Evolutionary conservation across 2,113 vertebrate species (phyloP), one percentile per base, ranked within the genome.

Genomic region (Protobothrops flavoviridis): DNA sequence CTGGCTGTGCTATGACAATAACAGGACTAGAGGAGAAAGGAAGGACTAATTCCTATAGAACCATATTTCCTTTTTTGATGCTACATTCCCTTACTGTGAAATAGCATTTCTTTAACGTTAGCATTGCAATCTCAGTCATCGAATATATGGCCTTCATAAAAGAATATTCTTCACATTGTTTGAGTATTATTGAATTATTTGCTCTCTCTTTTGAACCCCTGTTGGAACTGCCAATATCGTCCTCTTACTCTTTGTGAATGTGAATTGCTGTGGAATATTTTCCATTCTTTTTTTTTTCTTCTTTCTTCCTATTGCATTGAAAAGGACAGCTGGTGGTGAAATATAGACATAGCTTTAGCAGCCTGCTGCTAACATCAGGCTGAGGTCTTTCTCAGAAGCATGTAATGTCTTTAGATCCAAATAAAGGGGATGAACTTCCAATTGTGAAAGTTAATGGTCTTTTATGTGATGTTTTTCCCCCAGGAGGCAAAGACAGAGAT

Each of bases 71-170:
- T 96, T 96, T 94, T 95, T 95, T 96, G 89, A 96, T 96, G 85
- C 2, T 1, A 56, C 92, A 87, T 95, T 96, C 64, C 91, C 93
- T 89, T 92, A 94, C 48, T 91, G 10, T 20, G 93, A 96, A 97
- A 95, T 95, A 95, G 95, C 91, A 95, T 88, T 95, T 97, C 96
- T 94, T 94, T 53, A 88, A 96, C 93, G 94, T 96, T 91, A 94
- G 45, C 91, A 52, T 87, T 91, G 90, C 10, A 3, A 94, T 96
- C 86, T 57, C 53, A 17, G n/a, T 94, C 57, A 93, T 90, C 61
- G 61, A 45, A 92, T 59, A 87, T 94, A 23, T 33, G 15, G 0
- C 24, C 89, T 91, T 81, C 5, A 94, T 88, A 93, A 93, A 92
- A 96, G 24, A 20, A 10, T 2, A 91, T 92, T 86, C 52, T 92